Evolutionary conservation across 2,797 vertebrate species (phyloP).

Genomic region (Alfaro cultratus): DNA sequence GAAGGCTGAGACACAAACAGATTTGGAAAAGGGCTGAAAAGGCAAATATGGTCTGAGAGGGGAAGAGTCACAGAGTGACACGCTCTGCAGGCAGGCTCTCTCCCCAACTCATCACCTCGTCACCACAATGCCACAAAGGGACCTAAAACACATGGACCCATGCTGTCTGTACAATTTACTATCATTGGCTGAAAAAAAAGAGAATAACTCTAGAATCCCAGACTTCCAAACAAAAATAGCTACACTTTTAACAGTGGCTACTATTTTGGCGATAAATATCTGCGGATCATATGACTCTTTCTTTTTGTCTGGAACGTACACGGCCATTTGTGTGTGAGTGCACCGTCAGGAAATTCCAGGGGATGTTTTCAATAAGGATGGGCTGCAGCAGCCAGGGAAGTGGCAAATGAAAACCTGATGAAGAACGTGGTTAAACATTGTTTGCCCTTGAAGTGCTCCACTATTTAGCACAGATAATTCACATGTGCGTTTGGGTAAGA

Average conservation of each 20-base stretch:
- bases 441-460: slow-evolving; percentile 19
- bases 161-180: slow-evolving; percentile 54
- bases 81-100: slow-evolving; percentile 48
- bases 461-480: slow-evolving; percentile 40
- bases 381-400: slow-evolving; percentile 65
- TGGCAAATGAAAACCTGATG: slow-evolving; percentile 81
- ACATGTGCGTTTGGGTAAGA: slow-evolving; percentile 25
- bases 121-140: slow-evolving; percentile 62
- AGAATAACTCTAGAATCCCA: slow-evolving; percentile 42
- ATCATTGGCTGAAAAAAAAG: slow-evolving; percentile 34
- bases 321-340: slow-evolving; percentile 30
- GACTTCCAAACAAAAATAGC: slow-evolving; percentile 59
- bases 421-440: slow-evolving; percentile 57
- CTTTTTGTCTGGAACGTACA: slow-evolving; percentile 40
- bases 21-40: slow-evolving; percentile 35
- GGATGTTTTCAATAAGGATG: slow-evolving; percentile 84
- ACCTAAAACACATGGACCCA: slow-evolving; percentile 76
- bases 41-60: slow-evolving; percentile 41
- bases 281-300: slow-evolving; percentile 45
- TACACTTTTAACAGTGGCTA: slow-evolving; percentile 55
- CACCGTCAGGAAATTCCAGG: slow-evolving; percentile 80
- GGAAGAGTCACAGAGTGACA: slow-evolving; percentile 53
- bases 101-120: slow-evolving; percentile 63
- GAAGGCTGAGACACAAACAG: slow-evolving; percentile 15
- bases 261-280: slow-evolving; percentile 51